phyloP scores from a whole-genome alignment of 2,797 vertebrate genomes.

The Chaetophractus vellerosus region DNA sequence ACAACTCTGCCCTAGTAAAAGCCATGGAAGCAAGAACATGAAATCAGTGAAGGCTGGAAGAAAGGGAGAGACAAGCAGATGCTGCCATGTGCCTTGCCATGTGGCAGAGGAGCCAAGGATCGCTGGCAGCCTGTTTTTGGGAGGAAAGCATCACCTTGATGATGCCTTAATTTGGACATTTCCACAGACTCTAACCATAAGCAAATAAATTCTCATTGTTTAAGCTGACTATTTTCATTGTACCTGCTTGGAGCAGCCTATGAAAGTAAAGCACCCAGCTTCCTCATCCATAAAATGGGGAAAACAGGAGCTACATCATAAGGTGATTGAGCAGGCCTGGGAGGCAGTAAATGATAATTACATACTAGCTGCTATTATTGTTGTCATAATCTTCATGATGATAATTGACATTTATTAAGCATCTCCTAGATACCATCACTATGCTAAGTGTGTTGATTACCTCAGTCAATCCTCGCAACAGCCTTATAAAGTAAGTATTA shows the following conservation, averaged over 20 bases:
- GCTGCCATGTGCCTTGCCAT: too few relatives aligned
- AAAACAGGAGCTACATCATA: neutral
- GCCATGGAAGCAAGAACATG: too few relatives aligned
- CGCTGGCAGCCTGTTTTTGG: too few relatives aligned
- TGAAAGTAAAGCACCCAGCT: neutral
- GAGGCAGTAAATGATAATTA: neutral
- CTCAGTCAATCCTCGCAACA: slow-evolving; percentile 1
- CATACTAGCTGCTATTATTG: neutral
- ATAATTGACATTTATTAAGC: slow-evolving; percentile 9
- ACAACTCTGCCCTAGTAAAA: neutral
- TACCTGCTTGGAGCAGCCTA: too few relatives aligned
- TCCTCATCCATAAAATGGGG: neutral
- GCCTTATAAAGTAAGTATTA: neutral
- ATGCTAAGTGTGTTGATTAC: slow-evolving; percentile 27
- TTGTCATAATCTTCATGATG: neutral
- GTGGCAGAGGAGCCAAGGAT: too few relatives aligned
- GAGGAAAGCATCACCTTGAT: too few relatives aligned
- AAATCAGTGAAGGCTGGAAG: too few relatives aligned
- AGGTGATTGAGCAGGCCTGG: neutral
- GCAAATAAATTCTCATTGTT: too few relatives aligned
- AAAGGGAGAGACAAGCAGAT: too few relatives aligned
- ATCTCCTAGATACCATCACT: neutral
- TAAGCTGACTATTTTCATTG: too few relatives aligned
- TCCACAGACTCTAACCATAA: too few relatives aligned
- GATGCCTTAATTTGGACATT: too few relatives aligned